Evolutionary conservation across 2,888 invertebrate genomes (phyloP).

Genomic region (Chironomus tentans): DNA sequence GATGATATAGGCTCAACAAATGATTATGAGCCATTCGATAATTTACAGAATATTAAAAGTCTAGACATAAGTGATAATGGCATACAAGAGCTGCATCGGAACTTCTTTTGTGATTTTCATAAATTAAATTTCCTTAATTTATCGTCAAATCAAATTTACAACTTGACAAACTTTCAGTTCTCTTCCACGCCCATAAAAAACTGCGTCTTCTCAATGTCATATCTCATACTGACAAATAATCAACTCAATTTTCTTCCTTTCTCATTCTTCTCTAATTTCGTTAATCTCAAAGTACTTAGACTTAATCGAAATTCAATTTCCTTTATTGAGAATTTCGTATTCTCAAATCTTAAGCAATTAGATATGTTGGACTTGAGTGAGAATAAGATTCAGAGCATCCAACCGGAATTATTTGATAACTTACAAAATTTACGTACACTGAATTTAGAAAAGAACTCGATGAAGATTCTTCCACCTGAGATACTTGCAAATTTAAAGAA

Average conservation of each 20-base stretch:
- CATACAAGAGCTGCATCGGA: constrained; percentile 16
- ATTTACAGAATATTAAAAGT: constrained; percentile 13
- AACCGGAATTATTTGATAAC: constrained; percentile 25
- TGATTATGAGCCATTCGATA: constrained; percentile 23
- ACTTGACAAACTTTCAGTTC: constrained; percentile 24
- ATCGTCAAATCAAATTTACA: constrained; percentile 23
- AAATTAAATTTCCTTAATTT: constrained; percentile 24
- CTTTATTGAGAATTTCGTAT: constrained; percentile 25
- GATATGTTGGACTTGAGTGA: constrained; percentile 25
- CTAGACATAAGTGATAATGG: constrained; percentile 17
- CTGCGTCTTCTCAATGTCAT: constrained; percentile 23
- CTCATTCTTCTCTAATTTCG: constrained; percentile 25
- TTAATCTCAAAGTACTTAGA: constrained; percentile 21
- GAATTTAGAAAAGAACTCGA: constrained; percentile 22
- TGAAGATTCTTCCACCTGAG: constrained; percentile 25
- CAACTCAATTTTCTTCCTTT: constrained; percentile 27
- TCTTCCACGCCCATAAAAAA: constrained; percentile 20
- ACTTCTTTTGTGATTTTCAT: constrained; percentile 25
- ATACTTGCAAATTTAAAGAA: constrained; percentile 17
- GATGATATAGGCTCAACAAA: constrained; percentile 6
- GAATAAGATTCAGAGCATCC: constrained; percentile 26
- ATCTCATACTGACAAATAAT: constrained; percentile 18
- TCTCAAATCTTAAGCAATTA: constrained; percentile 19
- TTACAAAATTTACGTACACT: constrained; percentile 19
- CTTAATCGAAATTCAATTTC: constrained; percentile 24